phyloP scores from a whole-genome alignment of 1,140 invertebrate species.

The Ceratina calcarata region DNA sequence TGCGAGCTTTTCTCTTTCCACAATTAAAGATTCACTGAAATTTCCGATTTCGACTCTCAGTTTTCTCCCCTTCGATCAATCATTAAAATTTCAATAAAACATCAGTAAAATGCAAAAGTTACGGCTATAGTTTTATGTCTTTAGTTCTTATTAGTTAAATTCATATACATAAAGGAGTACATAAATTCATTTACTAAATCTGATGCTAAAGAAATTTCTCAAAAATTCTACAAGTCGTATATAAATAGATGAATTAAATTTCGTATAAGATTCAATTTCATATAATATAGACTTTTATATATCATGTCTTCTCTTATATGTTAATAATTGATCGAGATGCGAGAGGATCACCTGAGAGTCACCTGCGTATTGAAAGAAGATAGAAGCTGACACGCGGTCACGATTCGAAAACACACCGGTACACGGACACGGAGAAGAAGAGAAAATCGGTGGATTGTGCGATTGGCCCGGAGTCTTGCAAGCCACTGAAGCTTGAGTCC shows the following conservation, averaged over 20 bases:
- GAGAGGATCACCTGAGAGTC: not conserved
- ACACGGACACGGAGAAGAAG: not conserved
- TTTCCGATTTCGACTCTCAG: not conserved
- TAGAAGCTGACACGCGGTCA: too few relatives aligned
- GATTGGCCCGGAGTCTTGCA: constrained; percentile 75
- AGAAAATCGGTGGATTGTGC: constrained; percentile 56
- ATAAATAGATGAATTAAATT: too few relatives aligned
- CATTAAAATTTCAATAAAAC: not conserved
- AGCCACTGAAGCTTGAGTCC: constrained; percentile 71
- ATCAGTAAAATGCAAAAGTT: too few relatives aligned
- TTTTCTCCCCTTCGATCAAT: constrained; percentile 12
- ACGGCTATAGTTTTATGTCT: too few relatives aligned
- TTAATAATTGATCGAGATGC: constrained; percentile 7
- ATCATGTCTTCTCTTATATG: not conserved
- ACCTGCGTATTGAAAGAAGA: not conserved
- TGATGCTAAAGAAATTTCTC: too few relatives aligned
- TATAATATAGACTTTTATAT: too few relatives aligned
- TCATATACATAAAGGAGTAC: too few relatives aligned
- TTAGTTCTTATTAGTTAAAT: too few relatives aligned
- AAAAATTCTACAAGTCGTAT: too few relatives aligned
- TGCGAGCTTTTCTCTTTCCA: constrained; percentile 3
- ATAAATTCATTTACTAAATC: too few relatives aligned
- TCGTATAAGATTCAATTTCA: too few relatives aligned
- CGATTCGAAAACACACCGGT: constrained; percentile 9
- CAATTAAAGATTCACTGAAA: not conserved